These are phyloP conservation scores for Austrolebias charrua DNA, from an alignment of 2,797 vertebrate species.

Conservation along the genomic window DNA sequence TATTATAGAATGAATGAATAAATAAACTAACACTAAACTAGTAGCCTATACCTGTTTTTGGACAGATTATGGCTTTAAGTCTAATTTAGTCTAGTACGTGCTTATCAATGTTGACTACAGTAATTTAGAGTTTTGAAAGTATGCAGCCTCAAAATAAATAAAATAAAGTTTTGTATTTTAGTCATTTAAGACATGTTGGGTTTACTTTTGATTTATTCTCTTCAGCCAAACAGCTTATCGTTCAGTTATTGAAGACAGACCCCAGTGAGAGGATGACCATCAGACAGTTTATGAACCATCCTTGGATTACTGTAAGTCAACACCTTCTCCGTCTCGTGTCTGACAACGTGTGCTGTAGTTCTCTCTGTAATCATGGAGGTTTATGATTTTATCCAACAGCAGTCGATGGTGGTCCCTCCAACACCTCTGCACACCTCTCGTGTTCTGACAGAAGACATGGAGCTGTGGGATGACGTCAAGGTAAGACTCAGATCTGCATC, in stretches of 20 bases:
- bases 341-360: neutral
- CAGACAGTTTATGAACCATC: slow-evolving; percentile 92
- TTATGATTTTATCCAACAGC: slow-evolving; percentile 71
- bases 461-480: slow-evolving; percentile 98
- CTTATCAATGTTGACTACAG: too few relatives aligned
- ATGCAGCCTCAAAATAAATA: too few relatives aligned
- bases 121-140: too few relatives aligned
- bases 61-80: too few relatives aligned
- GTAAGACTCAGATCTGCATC: slow-evolving; percentile 68
- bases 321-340: neutral
- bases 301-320: slow-evolving; percentile 93
- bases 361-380: slow-evolving; percentile 1
- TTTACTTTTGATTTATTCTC: slow-evolving; percentile 1
- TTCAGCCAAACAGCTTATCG: slow-evolving; percentile 91
- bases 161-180: too few relatives aligned
- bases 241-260: slow-evolving; percentile 92
- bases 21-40: too few relatives aligned
- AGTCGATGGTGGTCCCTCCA: slow-evolving; percentile 91
- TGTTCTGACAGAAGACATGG: slow-evolving; percentile 91
- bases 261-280: slow-evolving; percentile 94
- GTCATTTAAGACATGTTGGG: neutral
- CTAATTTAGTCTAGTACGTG: too few relatives aligned
- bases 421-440: slow-evolving; percentile 94
- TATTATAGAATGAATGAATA: too few relatives aligned
- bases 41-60: too few relatives aligned